These are phyloP conservation scores for Sebastes vulpes DNA, from an alignment of 2,797 vertebrate species.

Conservation along the genomic window DNA sequence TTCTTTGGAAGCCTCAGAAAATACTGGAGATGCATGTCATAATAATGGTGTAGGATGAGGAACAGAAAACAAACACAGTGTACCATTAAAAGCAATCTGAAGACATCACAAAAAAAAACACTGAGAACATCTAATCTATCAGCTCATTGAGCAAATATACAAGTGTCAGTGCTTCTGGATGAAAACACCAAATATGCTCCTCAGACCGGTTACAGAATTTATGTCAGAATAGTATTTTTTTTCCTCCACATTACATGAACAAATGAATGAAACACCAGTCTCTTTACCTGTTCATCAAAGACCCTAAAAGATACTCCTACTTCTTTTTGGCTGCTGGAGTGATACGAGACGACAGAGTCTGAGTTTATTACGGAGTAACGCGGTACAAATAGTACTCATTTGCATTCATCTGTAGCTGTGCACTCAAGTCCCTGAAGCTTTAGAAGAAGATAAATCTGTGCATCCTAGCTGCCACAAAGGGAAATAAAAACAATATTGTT, in stretches of 20 bases:
- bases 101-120: conserved; percentile 11
- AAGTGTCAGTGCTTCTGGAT: not conserved
- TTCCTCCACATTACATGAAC: not conserved
- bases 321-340: not conserved
- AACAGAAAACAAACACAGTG: conserved; percentile 1
- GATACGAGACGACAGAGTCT: not conserved
- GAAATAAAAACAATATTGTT: not conserved
- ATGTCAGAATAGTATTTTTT: not conserved
- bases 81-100: conserved; percentile 6
- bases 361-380: not conserved
- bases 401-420: conserved; percentile 19
- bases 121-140: not conserved
- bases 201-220: not conserved
- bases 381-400: conserved; percentile 2
- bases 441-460: conserved; percentile 3
- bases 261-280: not conserved
- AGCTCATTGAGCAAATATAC: conserved; percentile 6
- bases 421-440: conserved; percentile 14
- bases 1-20: conserved; percentile 18
- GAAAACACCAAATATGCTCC: not conserved
- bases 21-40: not conserved
- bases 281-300: not conserved
- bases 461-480: not conserved
- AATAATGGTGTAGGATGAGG: not conserved
- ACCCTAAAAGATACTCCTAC: not conserved